A percentile compares a stretch with the other conserved stretches of the same genome.
These are phyloP conservation scores for Leptinotarsa texana DNA, from an alignment of 1,140 invertebrate species.

Conservation along the genomic window DNA sequence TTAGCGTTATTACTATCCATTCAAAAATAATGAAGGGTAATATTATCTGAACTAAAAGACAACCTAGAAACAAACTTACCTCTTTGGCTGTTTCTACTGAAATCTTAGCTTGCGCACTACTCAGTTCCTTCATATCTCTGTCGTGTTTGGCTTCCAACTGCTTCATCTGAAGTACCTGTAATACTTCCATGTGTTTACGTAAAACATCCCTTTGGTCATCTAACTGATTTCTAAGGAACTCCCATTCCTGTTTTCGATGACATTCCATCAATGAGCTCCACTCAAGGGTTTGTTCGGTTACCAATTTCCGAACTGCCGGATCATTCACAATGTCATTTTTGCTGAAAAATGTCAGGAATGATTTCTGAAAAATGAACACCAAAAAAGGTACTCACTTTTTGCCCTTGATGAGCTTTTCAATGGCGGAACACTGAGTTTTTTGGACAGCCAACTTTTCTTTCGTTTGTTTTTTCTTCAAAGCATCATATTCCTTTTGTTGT, in stretches of 20 bases:
- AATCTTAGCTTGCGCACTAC: slow-evolving; percentile 90
- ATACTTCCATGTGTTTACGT: slow-evolving; percentile 81
- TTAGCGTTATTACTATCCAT: too few relatives aligned
- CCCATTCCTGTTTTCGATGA: slow-evolving; percentile 92
- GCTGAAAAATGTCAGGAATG: slow-evolving; percentile 57
- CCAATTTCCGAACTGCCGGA: slow-evolving; percentile 76
- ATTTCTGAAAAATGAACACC: too few relatives aligned
- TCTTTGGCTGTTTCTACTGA: slow-evolving; percentile 97
- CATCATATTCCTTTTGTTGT: slow-evolving; percentile 93
- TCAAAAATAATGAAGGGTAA: too few relatives aligned
- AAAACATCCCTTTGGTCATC: slow-evolving; percentile 84
- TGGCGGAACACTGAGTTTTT: slow-evolving; percentile 91
- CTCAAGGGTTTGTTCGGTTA: slow-evolving; percentile 87
- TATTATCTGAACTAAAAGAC: too few relatives aligned
- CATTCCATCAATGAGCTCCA: slow-evolving; percentile 90
- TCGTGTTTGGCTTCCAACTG: slow-evolving; percentile 89
- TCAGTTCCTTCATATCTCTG: slow-evolving; percentile 95
- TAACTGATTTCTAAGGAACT: slow-evolving; percentile 79
- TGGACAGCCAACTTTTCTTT: slow-evolving; percentile 92
- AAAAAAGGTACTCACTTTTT: slow-evolving; percentile 71
- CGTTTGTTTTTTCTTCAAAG: slow-evolving; percentile 87
- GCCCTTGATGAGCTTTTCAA: slow-evolving; percentile 93
- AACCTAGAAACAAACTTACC: slow-evolving; percentile 51
- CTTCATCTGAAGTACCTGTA: slow-evolving; percentile 87
- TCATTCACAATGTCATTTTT: slow-evolving; percentile 81